phyloP scores from a whole-genome alignment of 1,140 invertebrate genomes.

The Orussus abietinus region DNA sequence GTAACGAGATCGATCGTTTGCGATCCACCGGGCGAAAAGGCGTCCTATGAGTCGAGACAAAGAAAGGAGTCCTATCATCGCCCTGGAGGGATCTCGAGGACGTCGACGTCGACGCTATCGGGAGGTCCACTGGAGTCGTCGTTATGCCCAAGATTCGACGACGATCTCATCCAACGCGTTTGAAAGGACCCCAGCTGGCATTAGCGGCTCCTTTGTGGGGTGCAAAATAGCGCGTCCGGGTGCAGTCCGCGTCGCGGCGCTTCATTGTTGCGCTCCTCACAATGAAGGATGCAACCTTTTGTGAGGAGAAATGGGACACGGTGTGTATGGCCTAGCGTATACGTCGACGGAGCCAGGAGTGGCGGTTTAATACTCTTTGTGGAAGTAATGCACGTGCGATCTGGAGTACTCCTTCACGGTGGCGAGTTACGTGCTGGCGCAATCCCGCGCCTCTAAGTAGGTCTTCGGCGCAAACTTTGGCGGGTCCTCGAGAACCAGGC shows the following conservation, averaged over 20 bases:
- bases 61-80: too few relatives aligned
- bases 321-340: slow-evolving; percentile 9
- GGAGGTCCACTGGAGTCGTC: too few relatives aligned
- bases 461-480: too few relatives aligned
- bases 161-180: background rate
- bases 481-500: too few relatives aligned
- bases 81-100: too few relatives aligned
- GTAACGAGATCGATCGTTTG: too few relatives aligned
- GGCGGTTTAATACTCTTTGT: slow-evolving; percentile 22
- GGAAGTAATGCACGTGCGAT: slow-evolving; percentile 23
- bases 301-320: slow-evolving; percentile 21
- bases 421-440: background rate
- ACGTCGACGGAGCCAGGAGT: slow-evolving; percentile 9
- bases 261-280: slow-evolving; percentile 20
- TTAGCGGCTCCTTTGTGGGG: slow-evolving; percentile 20
- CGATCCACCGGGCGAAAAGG: background rate
- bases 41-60: background rate
- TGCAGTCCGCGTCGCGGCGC: slow-evolving; percentile 15
- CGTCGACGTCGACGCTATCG: too few relatives aligned
- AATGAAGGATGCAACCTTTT: slow-evolving; percentile 24
- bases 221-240: slow-evolving; percentile 20
- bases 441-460: background rate
- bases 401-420: slow-evolving; percentile 13
- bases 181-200: slow-evolving; percentile 3
- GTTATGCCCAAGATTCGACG: too few relatives aligned